phyloP scores from a whole-genome alignment of 2,113 vertebrate species.

The Eudyptes chrysolophus region DNA sequence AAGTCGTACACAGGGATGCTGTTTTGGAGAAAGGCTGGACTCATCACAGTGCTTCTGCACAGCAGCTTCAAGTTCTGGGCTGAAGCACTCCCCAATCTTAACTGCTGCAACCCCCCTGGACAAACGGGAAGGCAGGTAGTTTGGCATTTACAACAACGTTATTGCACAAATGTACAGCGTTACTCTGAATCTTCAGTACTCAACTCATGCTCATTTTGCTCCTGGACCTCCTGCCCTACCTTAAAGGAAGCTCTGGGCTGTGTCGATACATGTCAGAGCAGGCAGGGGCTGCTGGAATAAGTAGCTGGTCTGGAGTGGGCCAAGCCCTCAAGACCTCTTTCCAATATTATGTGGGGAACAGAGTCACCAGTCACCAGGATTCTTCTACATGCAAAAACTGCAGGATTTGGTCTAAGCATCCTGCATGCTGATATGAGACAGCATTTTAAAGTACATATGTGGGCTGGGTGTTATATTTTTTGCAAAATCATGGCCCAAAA shows the following conservation, averaged over 20 bases:
- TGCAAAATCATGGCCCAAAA: constrained; percentile 8
- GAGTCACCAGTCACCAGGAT: neutral
- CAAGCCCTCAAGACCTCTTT: neutral
- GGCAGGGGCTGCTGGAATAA: neutral
- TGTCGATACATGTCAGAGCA: neutral
- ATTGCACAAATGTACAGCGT: neutral
- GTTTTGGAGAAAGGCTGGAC: neutral
- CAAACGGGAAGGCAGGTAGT: neutral
- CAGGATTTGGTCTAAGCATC: neutral
- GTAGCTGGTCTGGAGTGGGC: neutral
- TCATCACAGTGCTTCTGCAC: neutral
- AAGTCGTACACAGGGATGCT: neutral
- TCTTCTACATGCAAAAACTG: neutral
- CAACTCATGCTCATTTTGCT: neutral
- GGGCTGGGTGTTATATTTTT: constrained; percentile 43
- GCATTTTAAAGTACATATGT: constrained; percentile 31
- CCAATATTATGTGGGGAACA: neutral
- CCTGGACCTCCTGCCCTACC: neutral
- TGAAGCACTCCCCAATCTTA: neutral
- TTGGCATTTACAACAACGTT: neutral
- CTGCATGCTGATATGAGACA: neutral
- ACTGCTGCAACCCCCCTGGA: rapidly evolving
- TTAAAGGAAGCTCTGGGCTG: neutral
- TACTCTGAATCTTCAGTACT: neutral
- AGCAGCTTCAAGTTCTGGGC: neutral